Conservation (phyloP, 2,797 vertebrate genomes). For the Danio tinwini region DNA sequence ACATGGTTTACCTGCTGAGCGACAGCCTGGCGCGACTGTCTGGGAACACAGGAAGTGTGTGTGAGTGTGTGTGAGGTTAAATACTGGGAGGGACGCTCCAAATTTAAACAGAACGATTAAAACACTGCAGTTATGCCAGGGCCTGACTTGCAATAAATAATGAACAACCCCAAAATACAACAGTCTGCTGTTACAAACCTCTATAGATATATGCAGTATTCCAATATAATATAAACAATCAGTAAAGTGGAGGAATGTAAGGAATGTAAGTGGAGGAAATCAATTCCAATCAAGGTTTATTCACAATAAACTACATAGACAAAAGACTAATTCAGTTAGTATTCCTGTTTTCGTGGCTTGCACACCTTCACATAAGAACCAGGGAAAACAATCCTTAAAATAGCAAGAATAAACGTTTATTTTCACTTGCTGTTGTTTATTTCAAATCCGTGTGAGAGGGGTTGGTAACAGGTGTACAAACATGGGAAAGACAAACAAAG, state of each 20-base stretch:
- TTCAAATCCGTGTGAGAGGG: neutral
- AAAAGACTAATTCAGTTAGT: neutral
- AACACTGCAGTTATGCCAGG: slow-evolving; percentile 13
- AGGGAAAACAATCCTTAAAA: neutral
- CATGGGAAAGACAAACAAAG: slow-evolving; percentile 40
- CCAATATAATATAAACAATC: neutral
- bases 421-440: neutral
- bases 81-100: slow-evolving; percentile 25
- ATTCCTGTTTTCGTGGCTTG: neutral
- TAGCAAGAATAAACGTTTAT: neutral
- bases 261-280: neutral
- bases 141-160: neutral
- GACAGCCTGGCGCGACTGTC: slow-evolving; percentile 46
- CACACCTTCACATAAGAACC: neutral
- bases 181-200: neutral
- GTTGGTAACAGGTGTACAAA: slow-evolving; percentile 21
- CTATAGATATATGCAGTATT: neutral
- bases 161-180: neutral
- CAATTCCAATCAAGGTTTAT: neutral
- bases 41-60: slow-evolving; percentile 58
- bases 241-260: too few species aligned
- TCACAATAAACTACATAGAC: neutral
- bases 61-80: slow-evolving; percentile 45
- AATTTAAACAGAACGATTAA: slow-evolving; percentile 16
- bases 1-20: slow-evolving; percentile 49